These are phyloP conservation scores for Chloromyia formosa DNA, from an alignment of 2,888 invertebrate genomes.

Conservation along the genomic window DNA sequence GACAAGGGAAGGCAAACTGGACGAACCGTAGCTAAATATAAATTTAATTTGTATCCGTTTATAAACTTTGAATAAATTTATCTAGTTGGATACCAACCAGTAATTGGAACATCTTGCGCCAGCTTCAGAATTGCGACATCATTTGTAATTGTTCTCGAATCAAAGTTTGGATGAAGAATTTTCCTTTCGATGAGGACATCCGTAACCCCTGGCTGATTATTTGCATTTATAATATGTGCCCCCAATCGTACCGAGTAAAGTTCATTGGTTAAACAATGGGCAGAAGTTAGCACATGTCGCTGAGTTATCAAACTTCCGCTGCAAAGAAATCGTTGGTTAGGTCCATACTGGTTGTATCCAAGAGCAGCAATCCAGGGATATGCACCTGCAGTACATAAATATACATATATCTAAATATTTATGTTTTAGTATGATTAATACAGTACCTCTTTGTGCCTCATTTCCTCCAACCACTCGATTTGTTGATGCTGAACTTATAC, in stretches of 20 bases:
- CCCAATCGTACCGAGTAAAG: slow-evolving; percentile 74
- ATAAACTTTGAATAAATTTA: too few relatives aligned
- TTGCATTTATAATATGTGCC: slow-evolving; percentile 75
- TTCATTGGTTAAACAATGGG: slow-evolving; percentile 62
- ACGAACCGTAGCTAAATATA: slow-evolving; percentile 71
- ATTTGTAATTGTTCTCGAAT: slow-evolving; percentile 70
- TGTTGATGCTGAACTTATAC: slow-evolving; percentile 63
- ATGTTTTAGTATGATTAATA: too few relatives aligned
- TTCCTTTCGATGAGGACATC: slow-evolving; percentile 71
- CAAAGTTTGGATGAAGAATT: slow-evolving; percentile 76
- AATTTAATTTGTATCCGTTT: not conserved
- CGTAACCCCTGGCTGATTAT: slow-evolving; percentile 56
- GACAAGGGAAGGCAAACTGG: slow-evolving; percentile 80
- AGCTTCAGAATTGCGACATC: slow-evolving; percentile 83
- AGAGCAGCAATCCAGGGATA: slow-evolving; percentile 89
- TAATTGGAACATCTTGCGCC: slow-evolving; percentile 55
- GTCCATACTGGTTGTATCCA: slow-evolving; percentile 67
- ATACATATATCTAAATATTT: not conserved
- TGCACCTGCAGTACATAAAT: slow-evolving; percentile 64
- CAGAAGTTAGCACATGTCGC: slow-evolving; percentile 77
- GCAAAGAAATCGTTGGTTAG: slow-evolving; percentile 73
- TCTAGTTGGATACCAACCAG: slow-evolving; percentile 52
- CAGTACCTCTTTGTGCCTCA: slow-evolving; percentile 56
- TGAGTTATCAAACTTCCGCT: slow-evolving; percentile 77
- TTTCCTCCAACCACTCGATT: slow-evolving; percentile 69